Evolutionary conservation across 2,113 vertebrate species (phyloP), one percentile per base, ranked within the genome.

Genomic region (Orthonyx spaldingii): DNA sequence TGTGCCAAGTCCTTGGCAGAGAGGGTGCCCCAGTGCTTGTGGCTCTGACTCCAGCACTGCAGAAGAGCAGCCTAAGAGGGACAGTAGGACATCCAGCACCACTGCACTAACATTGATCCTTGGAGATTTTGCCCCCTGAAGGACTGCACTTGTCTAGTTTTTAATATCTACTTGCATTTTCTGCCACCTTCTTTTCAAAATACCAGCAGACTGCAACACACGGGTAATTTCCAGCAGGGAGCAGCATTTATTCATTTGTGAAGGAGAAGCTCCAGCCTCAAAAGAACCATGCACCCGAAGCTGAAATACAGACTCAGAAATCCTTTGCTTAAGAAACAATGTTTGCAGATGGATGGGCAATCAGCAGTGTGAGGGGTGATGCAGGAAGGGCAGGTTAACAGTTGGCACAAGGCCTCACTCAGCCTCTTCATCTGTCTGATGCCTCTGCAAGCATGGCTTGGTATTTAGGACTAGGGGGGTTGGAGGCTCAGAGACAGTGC

Each of bases 221-320:
- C 69, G 1, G 24, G 16, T 39, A 52, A 8, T 28, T 89, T 94
- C 96, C 97, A 97, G 90, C 89, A 97, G 97, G 71, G 97, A 89
- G 97, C 96, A 96, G 97, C 89, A 96, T 97, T 94, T 92, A 47
- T 89, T 93, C 91, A 94, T 79, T 71, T 90, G 70, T 96, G 83
- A 63, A 64, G 60, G 28, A 64, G 30, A 28, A 10, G 13, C n/a
- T 60, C 46, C 35, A 24, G 27, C 41, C 46, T 52, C 87, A 56
- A 33, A 55, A 49, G 13, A 9, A 32, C 22, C 42, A 10, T 41
- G 27, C 16, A 13, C 16, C 5, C 26, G 13, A 59, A 44, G 35
- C 33, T 90, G 65, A 74, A 78, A 71, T 13, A 52, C 10, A 56
- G 12, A 15, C 32, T 56, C 27, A 26, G 71, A 77, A 95, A 91